Evolutionary conservation across 2,797 vertebrate species (phyloP), one percentile per base, ranked within the genome.

Genomic region (Sebastes oblongus): DNA sequence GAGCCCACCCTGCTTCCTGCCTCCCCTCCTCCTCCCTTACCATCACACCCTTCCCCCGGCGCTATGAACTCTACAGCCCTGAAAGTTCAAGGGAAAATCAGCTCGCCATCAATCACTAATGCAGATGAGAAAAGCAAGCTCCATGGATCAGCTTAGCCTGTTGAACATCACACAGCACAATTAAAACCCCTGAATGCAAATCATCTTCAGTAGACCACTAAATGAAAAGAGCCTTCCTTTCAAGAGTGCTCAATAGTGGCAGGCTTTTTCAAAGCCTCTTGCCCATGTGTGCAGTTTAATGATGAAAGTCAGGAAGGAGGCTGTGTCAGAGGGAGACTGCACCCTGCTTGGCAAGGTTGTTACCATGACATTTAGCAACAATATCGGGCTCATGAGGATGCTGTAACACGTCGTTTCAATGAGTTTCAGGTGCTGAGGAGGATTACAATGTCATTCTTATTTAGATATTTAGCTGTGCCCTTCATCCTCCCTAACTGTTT

Each of bases 121-220:
- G 90, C 89, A 93, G 90, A 94, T 92, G 88, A 93, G 87, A 77
- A 55, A 66, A 80, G 82, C 78, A 8, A 60, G 80, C 83, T 84
- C 85, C 83, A 77, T 79, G 65, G 71, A 88, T 91, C 89, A 88
- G 87, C 88, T 92, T 80, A 84, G 84, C 88, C 91, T 90, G 91
- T 93, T 89, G 89, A 90, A 93, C 89, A 92, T 93, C 92, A 93
- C 89, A 91, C 80, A 8, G 80, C 89, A 85, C 87, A 91, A 93
- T 92, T 92, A 92, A 92, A 92, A 90, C 42, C 82, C 84, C 88
- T 79, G 87, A 92, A 93, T 92, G 88, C 93, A 92, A 94, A 93
- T 94, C 87, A 90, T 91, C 89, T 90, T 88, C 88, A 88, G 81
- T 66, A 77, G 86, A 79, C 83, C 83, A 88, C 90, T 88, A 85